A percentile compares a stretch with the other conserved stretches of the same genome.
Conservation (phyloP, 2,797 vertebrate genomes). For the Periparus ater region DNA sequence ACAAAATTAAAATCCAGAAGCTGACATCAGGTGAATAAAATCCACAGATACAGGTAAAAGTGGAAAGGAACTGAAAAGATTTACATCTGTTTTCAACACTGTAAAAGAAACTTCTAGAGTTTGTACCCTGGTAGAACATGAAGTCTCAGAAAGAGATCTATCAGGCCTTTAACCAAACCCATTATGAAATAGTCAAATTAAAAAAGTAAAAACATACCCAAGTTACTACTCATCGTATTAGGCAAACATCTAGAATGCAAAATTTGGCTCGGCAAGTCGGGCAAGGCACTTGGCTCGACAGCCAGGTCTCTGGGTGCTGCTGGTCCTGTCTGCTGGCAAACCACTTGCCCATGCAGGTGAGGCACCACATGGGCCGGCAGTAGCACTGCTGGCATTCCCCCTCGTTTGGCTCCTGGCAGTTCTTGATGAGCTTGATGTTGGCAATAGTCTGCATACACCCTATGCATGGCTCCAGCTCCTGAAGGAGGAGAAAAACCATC, state of each 20-base stretch:
- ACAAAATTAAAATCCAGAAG: neutral
- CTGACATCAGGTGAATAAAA: neutral
- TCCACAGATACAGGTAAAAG: neutral
- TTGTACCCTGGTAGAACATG: neutral
- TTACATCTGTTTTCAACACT: neutral
- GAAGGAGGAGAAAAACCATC: neutral
- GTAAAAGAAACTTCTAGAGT: neutral
- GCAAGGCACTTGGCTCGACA: conserved; percentile 91
- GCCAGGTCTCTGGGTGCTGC: conserved; percentile 91
- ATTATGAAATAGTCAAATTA: neutral
- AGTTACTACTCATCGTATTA: conserved; percentile 76
- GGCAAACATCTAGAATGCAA: conserved; percentile 91
- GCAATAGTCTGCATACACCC: conserved; percentile 92
- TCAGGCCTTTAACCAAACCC: neutral
- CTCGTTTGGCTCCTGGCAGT: conserved; percentile 78
- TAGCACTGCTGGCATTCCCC: conserved; percentile 89
- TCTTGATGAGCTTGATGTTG: conserved; percentile 85
- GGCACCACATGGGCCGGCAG: conserved; percentile 97
- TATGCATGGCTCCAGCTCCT: conserved; percentile 92
- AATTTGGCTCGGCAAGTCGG: conserved; percentile 92
- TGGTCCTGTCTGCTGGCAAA: conserved; percentile 95
- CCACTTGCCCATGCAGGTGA: conserved; percentile 95
- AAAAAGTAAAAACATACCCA: neutral
- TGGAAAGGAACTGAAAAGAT: neutral
- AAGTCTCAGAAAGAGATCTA: neutral